These are phyloP conservation scores for Carduelis carduelis DNA, from an alignment of 2,797 vertebrate genomes.

Conservation along the genomic window DNA sequence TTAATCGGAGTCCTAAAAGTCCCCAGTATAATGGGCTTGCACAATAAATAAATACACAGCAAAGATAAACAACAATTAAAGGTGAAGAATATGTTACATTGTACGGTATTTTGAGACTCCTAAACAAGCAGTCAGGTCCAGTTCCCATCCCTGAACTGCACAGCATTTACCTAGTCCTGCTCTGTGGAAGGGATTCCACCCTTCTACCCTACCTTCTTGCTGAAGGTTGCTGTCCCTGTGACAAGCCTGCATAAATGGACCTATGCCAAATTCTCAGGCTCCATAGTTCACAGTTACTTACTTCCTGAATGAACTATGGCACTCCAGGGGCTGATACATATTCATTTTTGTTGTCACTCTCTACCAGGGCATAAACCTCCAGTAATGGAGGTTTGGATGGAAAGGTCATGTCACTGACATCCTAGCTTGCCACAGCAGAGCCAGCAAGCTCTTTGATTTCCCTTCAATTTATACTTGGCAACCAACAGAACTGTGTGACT, in stretches of 20 bases:
- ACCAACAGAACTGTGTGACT: neutral
- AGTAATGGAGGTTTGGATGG: neutral
- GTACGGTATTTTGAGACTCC: neutral
- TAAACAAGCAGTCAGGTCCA: neutral
- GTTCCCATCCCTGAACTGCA: neutral
- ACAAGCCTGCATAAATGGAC: neutral
- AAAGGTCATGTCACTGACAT: neutral
- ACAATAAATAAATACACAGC: neutral
- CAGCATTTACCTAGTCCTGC: neutral
- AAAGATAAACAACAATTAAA: neutral
- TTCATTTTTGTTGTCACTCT: neutral
- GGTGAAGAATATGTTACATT: neutral
- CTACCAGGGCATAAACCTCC: neutral
- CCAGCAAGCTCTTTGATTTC: slow-evolving; percentile 13
- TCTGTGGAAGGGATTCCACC: neutral
- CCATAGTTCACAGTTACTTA: neutral
- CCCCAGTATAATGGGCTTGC: neutral
- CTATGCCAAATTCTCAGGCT: neutral
- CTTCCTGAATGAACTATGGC: neutral
- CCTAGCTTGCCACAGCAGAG: slow-evolving; percentile 19
- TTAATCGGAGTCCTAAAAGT: neutral
- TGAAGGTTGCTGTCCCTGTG: neutral
- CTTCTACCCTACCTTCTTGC: neutral
- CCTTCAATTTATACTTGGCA: neutral
- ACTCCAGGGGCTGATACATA: neutral